Percentiles rank a stretch among this genome's conserved stretches.
phyloP scores from a whole-genome alignment of 1,140 invertebrate genomes.

The Metopolophium dirhodum region DNA sequence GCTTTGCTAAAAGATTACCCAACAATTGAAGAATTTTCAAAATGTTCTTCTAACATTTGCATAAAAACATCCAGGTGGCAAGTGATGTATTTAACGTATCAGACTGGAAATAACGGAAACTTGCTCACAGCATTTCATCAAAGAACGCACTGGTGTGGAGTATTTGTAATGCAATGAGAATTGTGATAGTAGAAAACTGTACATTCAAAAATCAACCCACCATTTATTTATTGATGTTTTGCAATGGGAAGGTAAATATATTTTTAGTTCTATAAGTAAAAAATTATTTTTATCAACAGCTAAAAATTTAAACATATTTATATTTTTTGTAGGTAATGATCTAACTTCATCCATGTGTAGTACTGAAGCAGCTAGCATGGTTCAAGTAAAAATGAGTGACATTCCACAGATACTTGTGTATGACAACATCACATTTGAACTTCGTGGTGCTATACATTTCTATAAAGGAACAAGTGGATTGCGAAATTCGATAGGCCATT shows the following conservation, averaged over 20 bases:
- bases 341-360: not conserved
- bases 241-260: too few species aligned
- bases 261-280: too few species aligned
- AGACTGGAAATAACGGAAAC: too few species aligned
- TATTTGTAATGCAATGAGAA: not conserved
- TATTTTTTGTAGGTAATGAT: not conserved
- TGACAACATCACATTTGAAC: not conserved
- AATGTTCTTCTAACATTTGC: too few species aligned
- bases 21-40: too few species aligned
- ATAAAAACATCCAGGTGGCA: too few species aligned
- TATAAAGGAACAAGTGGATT: not conserved
- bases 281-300: too few species aligned
- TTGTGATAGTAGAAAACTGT: not conserved
- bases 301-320: too few species aligned
- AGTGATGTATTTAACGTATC: too few species aligned
- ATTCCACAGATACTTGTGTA: not conserved
- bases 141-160: too few species aligned
- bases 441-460: not conserved
- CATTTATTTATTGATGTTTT: not conserved
- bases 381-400: not conserved
- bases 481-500: not conserved
- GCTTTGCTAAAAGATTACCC: too few species aligned
- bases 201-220: not conserved
- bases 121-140: too few species aligned
- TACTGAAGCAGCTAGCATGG: not conserved